These are phyloP conservation scores for Brenthis ino DNA, from an alignment of 2,888 invertebrate species.

Conservation along the genomic window DNA sequence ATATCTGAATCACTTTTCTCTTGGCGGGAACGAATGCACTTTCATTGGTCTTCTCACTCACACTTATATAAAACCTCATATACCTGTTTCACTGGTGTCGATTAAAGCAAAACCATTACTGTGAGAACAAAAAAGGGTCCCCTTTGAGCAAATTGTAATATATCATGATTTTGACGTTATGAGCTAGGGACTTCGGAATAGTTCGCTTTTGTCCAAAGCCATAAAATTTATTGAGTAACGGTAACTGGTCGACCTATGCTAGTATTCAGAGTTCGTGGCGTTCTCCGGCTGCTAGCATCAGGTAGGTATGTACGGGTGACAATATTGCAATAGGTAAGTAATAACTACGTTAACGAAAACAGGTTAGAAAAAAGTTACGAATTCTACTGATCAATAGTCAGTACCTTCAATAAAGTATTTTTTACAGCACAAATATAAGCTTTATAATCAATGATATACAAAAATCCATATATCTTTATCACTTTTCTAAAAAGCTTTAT, in stretches of 20 bases:
- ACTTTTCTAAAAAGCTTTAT: too few species aligned
- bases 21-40: conserved; percentile 74
- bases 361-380: not conserved
- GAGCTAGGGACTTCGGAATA: conserved; percentile 67
- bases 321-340: not conserved
- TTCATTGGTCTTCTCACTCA: conserved; percentile 52
- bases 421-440: too few species aligned
- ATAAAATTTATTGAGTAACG: conserved; percentile 75
- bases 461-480: too few species aligned
- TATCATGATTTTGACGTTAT: conserved; percentile 80
- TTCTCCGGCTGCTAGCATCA: not conserved
- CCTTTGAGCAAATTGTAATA: conserved; percentile 81
- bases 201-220: conserved; percentile 67
- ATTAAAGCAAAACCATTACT: conserved; percentile 80
- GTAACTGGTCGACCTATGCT: conserved; percentile 49
- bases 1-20: conserved; percentile 69
- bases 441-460: too few species aligned
- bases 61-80: conserved; percentile 38
- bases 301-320: conserved; percentile 6
- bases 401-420: too few species aligned
- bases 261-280: conserved; percentile 15
- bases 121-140: conserved; percentile 81
- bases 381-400: too few species aligned
- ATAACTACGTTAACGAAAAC: not conserved
- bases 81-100: conserved; percentile 52